Evolutionary conservation across 37 sponge, comb jelly and placozoan species (phyloP), one percentile per base, ranked within the genome.

Genomic region (Chondrosia reniformis): DNA sequence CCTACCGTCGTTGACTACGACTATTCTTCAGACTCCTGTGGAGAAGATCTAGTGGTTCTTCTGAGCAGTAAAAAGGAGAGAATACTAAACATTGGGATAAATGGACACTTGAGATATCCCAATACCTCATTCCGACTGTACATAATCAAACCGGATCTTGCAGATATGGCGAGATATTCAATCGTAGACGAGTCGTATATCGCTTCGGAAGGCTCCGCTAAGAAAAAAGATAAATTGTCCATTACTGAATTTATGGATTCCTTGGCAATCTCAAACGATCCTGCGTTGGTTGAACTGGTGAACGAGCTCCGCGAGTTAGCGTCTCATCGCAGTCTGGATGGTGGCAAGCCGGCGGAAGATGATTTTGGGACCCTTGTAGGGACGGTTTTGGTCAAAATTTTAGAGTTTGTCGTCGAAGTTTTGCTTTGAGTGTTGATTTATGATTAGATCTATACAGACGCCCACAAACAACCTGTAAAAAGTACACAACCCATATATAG

Each of bases 221-320:
- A 28, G 3, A 6, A 56, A 28, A n/a, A n/a, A n/a, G n/a, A n/a
- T n/a, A n/a, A n/a, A n/a, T n/a, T n/a, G n/a, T n/a, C n/a, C n/a
- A 59, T 59, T 59, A 19, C 61, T 30, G 72, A 69, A 39, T 69
- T 69, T 69, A 25, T 25, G 1, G 43, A 69, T 69, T 44, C 72
- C 4, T 25, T 69, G 72, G 72, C 44, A 2, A 69, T 69, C 42
- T 21, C 42, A 7, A 69, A 69, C 13, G 72, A 69, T 6, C 72
- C 41, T 0, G 10, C 3, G 31, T 40, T 69, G n/a, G 72, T 69
- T 21, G 42, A 40, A 2, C n/a, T 69, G 5, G 72, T 69, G 3
- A 21, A 69, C 25, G 43, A 7, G 43, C 42, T 69, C 22, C 4
- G 36, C 39, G 12, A 7, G 8, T 34, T 69, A 9, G 67, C 21